Percentiles rank a stretch among this genome's conserved stretches.
Conservation (phyloP, 2,888 invertebrate genomes). For the Cephus pulcher region DNA sequence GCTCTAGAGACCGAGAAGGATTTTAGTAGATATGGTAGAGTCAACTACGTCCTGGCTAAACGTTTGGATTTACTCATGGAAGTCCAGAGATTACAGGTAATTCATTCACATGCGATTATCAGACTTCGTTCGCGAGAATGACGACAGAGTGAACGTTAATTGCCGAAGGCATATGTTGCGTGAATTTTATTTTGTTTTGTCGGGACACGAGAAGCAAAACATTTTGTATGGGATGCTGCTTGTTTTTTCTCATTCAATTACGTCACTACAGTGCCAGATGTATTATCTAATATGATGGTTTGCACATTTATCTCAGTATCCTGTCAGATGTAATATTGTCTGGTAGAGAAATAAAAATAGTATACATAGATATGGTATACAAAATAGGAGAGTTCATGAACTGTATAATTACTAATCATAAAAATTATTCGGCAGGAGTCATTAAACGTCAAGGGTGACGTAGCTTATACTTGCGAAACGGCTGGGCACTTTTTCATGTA, state of each 20-base stretch:
- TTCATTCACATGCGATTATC: neutral
- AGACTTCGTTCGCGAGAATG: neutral
- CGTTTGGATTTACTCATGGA: conserved; percentile 88
- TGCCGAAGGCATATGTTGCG: neutral
- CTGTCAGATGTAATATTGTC: neutral
- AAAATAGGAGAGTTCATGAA: neutral
- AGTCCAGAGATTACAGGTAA: conserved; percentile 84
- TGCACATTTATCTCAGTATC: neutral
- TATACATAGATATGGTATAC: neutral
- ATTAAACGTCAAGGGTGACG: conserved; percentile 86
- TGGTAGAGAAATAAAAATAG: neutral
- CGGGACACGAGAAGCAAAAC: neutral
- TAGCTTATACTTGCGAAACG: conserved; percentile 97
- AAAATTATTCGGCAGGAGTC: conserved; percentile 69
- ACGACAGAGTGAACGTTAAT: neutral
- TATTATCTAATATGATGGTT: neutral
- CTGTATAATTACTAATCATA: neutral
- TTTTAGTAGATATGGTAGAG: conserved; percentile 97
- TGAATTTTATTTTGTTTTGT: neutral
- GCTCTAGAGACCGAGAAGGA: conserved; percentile 99
- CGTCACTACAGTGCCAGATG: neutral
- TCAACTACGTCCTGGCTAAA: conserved; percentile 97
- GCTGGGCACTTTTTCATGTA: conserved; percentile 98
- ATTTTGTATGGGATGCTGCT: neutral
- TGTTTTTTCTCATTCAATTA: neutral